Evolutionary conservation across 2,888 invertebrate genomes (phyloP).

Genomic region (Anarsia innoxiella): DNA sequence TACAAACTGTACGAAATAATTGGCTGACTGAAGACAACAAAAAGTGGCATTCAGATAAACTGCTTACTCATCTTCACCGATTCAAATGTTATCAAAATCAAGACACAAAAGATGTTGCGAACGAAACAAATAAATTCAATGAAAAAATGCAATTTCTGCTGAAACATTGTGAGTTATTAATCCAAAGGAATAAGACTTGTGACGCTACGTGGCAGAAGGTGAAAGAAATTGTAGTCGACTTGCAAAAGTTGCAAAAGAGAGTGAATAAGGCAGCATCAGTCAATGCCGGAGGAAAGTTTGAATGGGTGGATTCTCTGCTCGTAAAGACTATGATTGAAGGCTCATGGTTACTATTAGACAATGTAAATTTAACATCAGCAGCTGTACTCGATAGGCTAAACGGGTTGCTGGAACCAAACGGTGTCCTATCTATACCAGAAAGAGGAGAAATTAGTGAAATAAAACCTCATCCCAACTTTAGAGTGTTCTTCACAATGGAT

Average conservation of each 20-base stretch:
- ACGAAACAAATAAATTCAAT: constrained; percentile 35
- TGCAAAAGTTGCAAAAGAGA: constrained; percentile 51
- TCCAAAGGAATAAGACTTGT: constrained; percentile 25
- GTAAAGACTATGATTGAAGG: constrained; percentile 90
- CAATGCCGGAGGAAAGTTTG: constrained; percentile 92
- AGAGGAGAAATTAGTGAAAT: constrained; percentile 89
- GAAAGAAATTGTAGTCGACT: constrained; percentile 35
- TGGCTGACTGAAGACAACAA: constrained; percentile 41
- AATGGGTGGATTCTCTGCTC: constrained; percentile 93
- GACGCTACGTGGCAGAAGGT: constrained; percentile 26
- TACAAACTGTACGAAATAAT: constrained; percentile 61
- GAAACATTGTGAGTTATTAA: constrained; percentile 39
- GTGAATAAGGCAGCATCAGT: constrained; percentile 75
- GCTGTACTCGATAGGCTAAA: constrained; percentile 98
- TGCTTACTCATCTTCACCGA: constrained; percentile 42
- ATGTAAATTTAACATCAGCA: constrained; percentile 96
- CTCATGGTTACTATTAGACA: constrained; percentile 90
- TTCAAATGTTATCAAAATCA: constrained; percentile 38
- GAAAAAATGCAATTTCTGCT: constrained; percentile 43
- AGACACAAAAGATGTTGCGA: constrained; percentile 27
- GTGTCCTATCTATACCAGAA: constrained; percentile 92
- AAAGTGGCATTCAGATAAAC: constrained; percentile 37
- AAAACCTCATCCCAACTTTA: constrained; percentile 91
- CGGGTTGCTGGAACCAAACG: constrained; percentile 94
- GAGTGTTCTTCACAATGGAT: constrained; percentile 96